Conservation (phyloP, 2,797 vertebrate genomes). For the Myiotriccus ornatus region DNA sequence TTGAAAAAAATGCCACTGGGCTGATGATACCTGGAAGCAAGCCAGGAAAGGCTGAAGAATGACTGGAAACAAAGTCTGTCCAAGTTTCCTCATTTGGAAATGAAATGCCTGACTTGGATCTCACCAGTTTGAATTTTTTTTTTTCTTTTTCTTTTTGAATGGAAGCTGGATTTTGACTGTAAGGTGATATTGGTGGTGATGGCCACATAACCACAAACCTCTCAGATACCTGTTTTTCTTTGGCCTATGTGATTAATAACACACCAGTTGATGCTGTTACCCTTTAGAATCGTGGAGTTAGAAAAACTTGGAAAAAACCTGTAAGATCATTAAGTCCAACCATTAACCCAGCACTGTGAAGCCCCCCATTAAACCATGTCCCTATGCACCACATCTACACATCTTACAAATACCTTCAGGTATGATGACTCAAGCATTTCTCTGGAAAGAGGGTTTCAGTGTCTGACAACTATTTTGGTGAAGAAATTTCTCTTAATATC, state of each 20-base stretch:
- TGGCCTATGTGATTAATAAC: neutral
- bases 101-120: neutral
- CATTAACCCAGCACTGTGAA: neutral
- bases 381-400: rapidly evolving
- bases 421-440: neutral
- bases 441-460: neutral
- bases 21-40: neutral
- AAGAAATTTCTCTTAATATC: neutral
- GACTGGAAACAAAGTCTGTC: neutral
- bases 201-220: neutral
- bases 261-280: neutral
- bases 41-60: neutral
- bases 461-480: neutral
- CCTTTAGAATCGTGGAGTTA: neutral
- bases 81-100: neutral
- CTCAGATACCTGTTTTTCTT: neutral
- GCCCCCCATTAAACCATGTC: neutral
- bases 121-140: neutral
- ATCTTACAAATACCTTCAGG: neutral
- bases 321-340: neutral
- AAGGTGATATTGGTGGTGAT: neutral
- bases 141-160: neutral
- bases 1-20: neutral
- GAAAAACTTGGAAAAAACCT: neutral
- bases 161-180: neutral